Conservation (phyloP, 2,797 vertebrate species). For the Scolopax rusticola region DNA sequence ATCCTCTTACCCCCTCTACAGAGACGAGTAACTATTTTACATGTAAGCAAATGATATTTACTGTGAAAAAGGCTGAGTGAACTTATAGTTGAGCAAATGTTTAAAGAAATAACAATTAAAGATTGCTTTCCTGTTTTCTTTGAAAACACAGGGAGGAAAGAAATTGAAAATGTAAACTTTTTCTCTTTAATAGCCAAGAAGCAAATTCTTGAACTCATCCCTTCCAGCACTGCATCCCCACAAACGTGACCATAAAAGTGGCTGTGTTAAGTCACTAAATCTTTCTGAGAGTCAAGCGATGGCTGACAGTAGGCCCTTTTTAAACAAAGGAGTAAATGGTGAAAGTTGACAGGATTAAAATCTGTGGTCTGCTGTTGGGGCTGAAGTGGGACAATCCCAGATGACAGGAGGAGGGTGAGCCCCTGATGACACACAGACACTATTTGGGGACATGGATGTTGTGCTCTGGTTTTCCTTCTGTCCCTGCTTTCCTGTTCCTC, state of each 20-base stretch:
- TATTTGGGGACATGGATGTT: neutral
- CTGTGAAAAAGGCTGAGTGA: conserved; percentile 4
- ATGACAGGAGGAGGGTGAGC: neutral
- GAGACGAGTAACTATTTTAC: neutral
- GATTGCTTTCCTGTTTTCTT: neutral
- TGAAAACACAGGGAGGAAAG: neutral
- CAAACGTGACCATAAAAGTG: neutral
- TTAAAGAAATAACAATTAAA: conserved; percentile 6
- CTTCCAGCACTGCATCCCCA: neutral
- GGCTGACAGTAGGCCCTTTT: neutral
- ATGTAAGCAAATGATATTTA: neutral
- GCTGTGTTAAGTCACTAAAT: neutral
- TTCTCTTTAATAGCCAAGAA: neutral
- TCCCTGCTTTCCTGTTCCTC: neutral
- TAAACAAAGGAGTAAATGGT: neutral
- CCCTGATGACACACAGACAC: neutral
- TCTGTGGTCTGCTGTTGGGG: neutral
- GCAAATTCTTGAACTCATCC: neutral
- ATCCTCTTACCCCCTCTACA: neutral
- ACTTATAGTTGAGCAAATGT: neutral
- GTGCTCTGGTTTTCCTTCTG: neutral
- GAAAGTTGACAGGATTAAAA: neutral
- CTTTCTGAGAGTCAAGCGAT: neutral
- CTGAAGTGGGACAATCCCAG: neutral
- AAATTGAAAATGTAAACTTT: neutral